A percentile compares a stretch with the other conserved stretches of the same genome.
Conservation (phyloP, 2,797 vertebrate genomes). For the Crenuchus spilurus region DNA sequence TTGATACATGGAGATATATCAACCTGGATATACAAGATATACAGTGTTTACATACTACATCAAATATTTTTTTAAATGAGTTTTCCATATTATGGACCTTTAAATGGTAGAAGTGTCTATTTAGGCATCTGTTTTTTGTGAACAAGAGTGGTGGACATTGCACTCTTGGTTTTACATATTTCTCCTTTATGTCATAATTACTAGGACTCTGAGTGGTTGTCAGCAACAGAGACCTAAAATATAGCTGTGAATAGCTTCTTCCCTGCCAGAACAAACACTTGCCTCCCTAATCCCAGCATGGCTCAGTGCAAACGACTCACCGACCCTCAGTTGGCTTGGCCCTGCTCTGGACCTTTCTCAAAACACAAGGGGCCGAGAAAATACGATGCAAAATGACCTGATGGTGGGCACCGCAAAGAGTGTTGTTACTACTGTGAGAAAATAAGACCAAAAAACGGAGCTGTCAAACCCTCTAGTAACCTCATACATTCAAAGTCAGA, state of each 20-base stretch:
- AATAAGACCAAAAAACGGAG: conserved; percentile 5
- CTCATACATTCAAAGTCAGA: conserved; percentile 15
- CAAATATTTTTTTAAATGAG: too few relatives aligned
- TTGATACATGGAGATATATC: too few relatives aligned
- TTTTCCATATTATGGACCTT: too few relatives aligned
- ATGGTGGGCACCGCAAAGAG: conserved; percentile 54
- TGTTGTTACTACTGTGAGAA: conserved; percentile 36
- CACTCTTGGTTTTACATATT: conserved; percentile 68
- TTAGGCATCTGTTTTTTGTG: conserved; percentile 77
- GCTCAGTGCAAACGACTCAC: conserved; percentile 62
- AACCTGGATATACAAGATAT: too few relatives aligned
- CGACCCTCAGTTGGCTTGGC: conserved; percentile 26
- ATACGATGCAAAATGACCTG: conserved; percentile 29
- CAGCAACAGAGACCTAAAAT: conserved; percentile 69
- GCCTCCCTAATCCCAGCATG: conserved; percentile 69
- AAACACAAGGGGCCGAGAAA: conserved; percentile 58
- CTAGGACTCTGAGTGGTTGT: conserved; percentile 62
- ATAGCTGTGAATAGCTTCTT: conserved; percentile 67
- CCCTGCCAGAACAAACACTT: conserved; percentile 75
- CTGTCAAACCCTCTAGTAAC: conserved; percentile 11
- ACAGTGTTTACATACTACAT: too few relatives aligned
- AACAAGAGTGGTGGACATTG: conserved; percentile 59
- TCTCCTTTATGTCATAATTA: conserved; percentile 74
- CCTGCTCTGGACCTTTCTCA: conserved; percentile 61
- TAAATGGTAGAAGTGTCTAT: conserved; percentile 72